Evolutionary conservation across 2,113 vertebrate species (phyloP).

Genomic region (Eulacestoma nigropectus): DNA sequence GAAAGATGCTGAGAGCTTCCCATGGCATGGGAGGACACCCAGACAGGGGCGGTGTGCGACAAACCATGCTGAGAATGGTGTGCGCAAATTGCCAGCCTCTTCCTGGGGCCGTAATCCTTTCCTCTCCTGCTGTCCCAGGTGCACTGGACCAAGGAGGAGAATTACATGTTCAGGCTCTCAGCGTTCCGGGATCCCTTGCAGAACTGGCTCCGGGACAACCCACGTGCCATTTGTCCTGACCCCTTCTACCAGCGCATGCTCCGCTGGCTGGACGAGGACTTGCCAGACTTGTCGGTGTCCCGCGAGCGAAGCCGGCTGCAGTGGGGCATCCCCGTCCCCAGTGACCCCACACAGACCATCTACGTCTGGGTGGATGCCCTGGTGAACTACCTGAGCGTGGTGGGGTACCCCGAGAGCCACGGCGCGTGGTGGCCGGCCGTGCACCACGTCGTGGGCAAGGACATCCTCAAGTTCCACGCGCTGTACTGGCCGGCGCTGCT

Average conservation of each 20-base stretch:
- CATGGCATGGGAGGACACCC: not conserved
- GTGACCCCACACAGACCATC: constrained; percentile 83
- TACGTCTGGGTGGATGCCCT: constrained; percentile 97
- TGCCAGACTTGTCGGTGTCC: constrained; percentile 90
- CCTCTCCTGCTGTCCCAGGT: constrained; percentile 68
- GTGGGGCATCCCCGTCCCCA: constrained; percentile 91
- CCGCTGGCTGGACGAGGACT: constrained; percentile 84
- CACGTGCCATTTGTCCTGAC: constrained; percentile 72
- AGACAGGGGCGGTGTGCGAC: fast-evolving
- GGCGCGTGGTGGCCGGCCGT: constrained; percentile 75
- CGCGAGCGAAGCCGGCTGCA: constrained; percentile 83
- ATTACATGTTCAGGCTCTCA: constrained; percentile 93
- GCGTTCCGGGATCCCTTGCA: constrained; percentile 74
- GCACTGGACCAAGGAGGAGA: constrained; percentile 93
- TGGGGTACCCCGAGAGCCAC: constrained; percentile 82
- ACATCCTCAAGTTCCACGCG: constrained; percentile 93
- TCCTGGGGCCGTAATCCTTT: not conserved
- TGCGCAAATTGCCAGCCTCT: not conserved
- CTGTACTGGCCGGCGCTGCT: constrained; percentile 96
- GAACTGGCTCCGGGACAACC: constrained; percentile 79
- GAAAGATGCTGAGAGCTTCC: not conserved
- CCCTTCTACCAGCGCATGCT: constrained; percentile 77
- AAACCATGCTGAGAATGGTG: fast-evolving
- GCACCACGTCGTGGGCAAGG: constrained; percentile 89
- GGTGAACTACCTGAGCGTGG: constrained; percentile 89